phyloP scores from a whole-genome alignment of 2,113 vertebrate species.

The Toxostoma redivivum region DNA sequence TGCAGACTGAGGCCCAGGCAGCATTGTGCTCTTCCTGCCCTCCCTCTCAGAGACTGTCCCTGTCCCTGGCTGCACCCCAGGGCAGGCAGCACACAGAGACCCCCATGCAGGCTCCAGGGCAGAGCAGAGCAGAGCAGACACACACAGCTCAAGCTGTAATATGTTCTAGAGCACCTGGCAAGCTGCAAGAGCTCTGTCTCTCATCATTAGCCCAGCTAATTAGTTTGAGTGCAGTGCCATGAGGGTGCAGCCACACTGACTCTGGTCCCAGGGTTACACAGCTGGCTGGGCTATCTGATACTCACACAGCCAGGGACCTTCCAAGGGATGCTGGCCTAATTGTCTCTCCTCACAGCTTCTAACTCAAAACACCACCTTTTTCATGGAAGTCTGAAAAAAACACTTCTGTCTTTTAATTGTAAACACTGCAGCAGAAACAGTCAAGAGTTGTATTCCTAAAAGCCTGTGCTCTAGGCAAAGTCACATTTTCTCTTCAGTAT shows the following conservation, averaged over 20 bases:
- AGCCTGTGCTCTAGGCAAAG: neutral
- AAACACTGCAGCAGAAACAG: neutral
- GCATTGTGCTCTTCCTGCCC: neutral
- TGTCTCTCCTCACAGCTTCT: neutral
- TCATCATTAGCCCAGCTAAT: neutral
- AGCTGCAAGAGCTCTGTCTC: neutral
- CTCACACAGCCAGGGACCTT: neutral
- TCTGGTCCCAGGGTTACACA: neutral
- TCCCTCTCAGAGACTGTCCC: neutral
- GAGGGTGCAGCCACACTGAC: neutral
- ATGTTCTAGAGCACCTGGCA: neutral
- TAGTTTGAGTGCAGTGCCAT: neutral
- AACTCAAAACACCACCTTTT: neutral
- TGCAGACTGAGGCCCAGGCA: neutral
- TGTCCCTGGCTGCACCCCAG: neutral
- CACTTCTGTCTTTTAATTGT: neutral
- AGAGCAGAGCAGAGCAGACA: neutral
- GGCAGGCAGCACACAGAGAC: fast-evolving
- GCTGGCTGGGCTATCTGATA: neutral
- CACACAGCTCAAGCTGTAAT: neutral
- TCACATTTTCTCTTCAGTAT: neutral
- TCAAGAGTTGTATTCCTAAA: neutral
- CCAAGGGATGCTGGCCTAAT: neutral
- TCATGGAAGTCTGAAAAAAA: neutral
- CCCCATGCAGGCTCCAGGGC: neutral